Evolutionary conservation across 2,888 invertebrate genomes (phyloP).

Genomic region (Spodoptera picta): DNA sequence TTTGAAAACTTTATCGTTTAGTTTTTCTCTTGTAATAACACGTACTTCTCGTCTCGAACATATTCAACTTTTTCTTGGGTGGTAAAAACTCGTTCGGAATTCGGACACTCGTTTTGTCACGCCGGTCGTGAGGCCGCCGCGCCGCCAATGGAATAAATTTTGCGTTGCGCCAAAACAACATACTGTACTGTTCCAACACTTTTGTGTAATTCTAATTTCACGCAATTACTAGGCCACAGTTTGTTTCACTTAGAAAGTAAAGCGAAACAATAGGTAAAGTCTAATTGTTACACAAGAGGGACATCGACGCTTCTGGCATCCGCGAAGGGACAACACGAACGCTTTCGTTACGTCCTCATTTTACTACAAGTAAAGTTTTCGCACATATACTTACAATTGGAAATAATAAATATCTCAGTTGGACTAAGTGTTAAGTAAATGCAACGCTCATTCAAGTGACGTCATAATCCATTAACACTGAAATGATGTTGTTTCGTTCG

Average conservation of each 20-base stretch:
- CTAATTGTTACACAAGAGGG: constrained; percentile 75
- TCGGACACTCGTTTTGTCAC: constrained; percentile 67
- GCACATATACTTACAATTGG: constrained; percentile 44
- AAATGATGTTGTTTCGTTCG: constrained; percentile 69
- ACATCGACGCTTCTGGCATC: constrained; percentile 70
- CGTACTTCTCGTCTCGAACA: constrained; percentile 37
- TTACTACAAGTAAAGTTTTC: constrained; percentile 43
- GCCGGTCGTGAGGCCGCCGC: constrained; percentile 56
- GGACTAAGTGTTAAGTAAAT: constrained; percentile 45
- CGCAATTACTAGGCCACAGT: constrained; percentile 66
- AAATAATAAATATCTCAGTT: constrained; percentile 52
- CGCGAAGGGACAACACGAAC: constrained; percentile 49
- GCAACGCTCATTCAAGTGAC: constrained; percentile 51
- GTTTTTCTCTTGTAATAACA: constrained; percentile 44
- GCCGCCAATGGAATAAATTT: constrained; percentile 62
- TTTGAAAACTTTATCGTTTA: constrained; percentile 41
- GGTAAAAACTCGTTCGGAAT: constrained; percentile 59
- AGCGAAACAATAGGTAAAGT: constrained; percentile 70
- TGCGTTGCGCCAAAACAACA: constrained; percentile 51
- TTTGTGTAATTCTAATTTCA: constrained; percentile 77
- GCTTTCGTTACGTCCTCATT: constrained; percentile 50
- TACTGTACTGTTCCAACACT: constrained; percentile 51
- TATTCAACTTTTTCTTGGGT: constrained; percentile 50
- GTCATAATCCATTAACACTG: constrained; percentile 58
- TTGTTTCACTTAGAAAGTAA: constrained; percentile 80